Percentiles rank a stretch among this genome's conserved stretches.
Conservation (phyloP, 37 sponge, comb jelly and placozoan species). For the Spongia lamella region DNA sequence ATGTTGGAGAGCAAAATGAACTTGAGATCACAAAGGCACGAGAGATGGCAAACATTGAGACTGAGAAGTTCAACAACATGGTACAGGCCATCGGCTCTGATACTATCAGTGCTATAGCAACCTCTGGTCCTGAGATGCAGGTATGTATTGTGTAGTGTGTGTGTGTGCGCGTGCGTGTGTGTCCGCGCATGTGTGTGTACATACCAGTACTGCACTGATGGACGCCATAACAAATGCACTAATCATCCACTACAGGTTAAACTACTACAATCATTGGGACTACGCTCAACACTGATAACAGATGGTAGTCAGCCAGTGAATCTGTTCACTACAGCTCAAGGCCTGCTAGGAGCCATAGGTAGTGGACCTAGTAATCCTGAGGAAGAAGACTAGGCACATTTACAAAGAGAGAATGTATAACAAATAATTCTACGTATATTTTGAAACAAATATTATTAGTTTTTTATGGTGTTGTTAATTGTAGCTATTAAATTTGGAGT, state of each 20-base stretch:
- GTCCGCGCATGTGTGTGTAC: too few species aligned
- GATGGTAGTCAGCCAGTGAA: conserved; percentile 95
- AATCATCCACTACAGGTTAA: conserved; percentile 59
- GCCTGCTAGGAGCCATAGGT: too few species aligned
- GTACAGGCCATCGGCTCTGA: conserved; percentile 88
- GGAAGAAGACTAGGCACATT: too few species aligned
- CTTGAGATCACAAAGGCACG: conserved; percentile 86
- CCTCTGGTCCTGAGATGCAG: conserved; percentile 92
- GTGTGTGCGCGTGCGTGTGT: too few species aligned
- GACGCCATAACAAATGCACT: not conserved
- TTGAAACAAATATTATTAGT: too few species aligned
- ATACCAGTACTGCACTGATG: not conserved
- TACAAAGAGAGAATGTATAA: too few species aligned
- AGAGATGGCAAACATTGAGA: conserved; percentile 83
- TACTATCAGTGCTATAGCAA: conserved; percentile 87
- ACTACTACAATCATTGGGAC: conserved; percentile 89
- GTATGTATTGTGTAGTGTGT: conserved; percentile 4
- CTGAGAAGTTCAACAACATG: conserved; percentile 91
- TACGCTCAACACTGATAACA: conserved; percentile 96
- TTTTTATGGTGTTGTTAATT: too few species aligned
- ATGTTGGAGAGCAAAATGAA: conserved; percentile 85
- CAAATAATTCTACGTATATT: too few species aligned
- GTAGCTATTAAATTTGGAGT: too few species aligned
- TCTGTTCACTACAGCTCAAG: conserved; percentile 96
- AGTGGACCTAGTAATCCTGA: too few species aligned